phyloP scores from a whole-genome alignment of 2,797 vertebrate species.

The Coranthus polyacanthus region DNA sequence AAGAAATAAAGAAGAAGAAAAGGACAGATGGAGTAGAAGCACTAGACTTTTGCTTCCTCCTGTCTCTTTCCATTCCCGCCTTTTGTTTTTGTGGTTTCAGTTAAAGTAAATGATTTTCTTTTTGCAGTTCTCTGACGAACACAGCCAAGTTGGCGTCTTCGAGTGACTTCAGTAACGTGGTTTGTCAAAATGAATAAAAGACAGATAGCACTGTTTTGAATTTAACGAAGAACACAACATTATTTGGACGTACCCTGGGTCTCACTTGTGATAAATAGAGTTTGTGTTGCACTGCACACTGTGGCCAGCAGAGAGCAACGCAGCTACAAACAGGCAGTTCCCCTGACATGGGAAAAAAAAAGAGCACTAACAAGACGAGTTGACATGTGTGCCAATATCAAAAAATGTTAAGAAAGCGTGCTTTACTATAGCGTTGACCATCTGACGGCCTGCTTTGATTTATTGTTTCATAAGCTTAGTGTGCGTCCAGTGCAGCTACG shows the following conservation, averaged over 20 bases:
- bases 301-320: constrained; percentile 79
- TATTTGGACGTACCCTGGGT: neutral
- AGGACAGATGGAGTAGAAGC: neutral
- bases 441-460: constrained; percentile 23
- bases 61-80: constrained; percentile 12
- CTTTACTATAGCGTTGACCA: constrained; percentile 20
- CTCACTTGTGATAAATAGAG: neutral
- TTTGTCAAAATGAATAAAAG: too few species aligned
- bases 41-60: constrained; percentile 13
- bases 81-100: too few species aligned
- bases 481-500: constrained; percentile 24
- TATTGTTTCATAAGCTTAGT: constrained; percentile 30
- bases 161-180: too few species aligned
- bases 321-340: constrained; percentile 51
- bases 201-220: too few species aligned
- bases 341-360: neutral
- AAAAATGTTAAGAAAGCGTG: neutral
- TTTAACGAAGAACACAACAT: too few species aligned
- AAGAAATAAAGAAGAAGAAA: constrained; percentile 26
- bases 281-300: constrained; percentile 36
- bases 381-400: constrained; percentile 5
- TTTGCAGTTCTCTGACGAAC: neutral
- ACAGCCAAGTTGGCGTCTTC: too few species aligned
- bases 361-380: constrained; percentile 8
- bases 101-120: neutral